phyloP scores from a whole-genome alignment of 1,140 invertebrate species.

The Drosophila azteca region DNA sequence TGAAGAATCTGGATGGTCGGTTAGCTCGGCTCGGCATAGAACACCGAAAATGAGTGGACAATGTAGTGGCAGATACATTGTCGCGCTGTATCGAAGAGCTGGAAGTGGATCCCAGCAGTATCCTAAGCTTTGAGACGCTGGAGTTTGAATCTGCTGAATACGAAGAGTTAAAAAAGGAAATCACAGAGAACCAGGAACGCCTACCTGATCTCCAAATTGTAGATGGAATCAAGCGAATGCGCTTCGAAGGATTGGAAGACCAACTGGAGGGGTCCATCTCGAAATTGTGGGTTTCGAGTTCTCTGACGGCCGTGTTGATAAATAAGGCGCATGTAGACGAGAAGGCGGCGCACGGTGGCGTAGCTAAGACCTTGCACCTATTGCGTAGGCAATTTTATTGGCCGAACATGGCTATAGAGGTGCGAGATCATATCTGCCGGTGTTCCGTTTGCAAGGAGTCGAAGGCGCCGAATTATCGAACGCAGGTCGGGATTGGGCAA shows the following conservation, averaged over 20 bases:
- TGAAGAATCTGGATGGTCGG: neutral
- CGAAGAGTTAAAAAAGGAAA: too few relatives aligned
- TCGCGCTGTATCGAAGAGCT: neutral
- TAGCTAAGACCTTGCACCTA: neutral
- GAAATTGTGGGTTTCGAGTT: neutral
- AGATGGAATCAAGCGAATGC: neutral
- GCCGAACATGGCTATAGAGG: too few relatives aligned
- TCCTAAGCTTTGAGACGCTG: neutral
- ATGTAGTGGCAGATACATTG: neutral
- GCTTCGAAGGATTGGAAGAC: neutral
- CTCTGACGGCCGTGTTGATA: neutral
- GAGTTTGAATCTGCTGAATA: too few relatives aligned
- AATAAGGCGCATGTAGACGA: neutral
- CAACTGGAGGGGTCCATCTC: neutral
- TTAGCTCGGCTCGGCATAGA: neutral
- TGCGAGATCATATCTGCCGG: too few relatives aligned
- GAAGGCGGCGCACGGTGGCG: neutral
- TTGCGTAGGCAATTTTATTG: conserved; percentile 7
- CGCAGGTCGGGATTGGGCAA: neutral
- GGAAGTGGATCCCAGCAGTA: neutral
- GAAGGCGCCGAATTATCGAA: conserved; percentile 2
- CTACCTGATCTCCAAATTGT: conserved; percentile 1
- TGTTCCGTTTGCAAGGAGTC: too few relatives aligned
- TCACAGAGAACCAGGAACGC: neutral
- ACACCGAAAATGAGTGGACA: neutral